Evolutionary conservation across 2,797 vertebrate species (phyloP).

Genomic region (Phyllotis vaccarum): DNA sequence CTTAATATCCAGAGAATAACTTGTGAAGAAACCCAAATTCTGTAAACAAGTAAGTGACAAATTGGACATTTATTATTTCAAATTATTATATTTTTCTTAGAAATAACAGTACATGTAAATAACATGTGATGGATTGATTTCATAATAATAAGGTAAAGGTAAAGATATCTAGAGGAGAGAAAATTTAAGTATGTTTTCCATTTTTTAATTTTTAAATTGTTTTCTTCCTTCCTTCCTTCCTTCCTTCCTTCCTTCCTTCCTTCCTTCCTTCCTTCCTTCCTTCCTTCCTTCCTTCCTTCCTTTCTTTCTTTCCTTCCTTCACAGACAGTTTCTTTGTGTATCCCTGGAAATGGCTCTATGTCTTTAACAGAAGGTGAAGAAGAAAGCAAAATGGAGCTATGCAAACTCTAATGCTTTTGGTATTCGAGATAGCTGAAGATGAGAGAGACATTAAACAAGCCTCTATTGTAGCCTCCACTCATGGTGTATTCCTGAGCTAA

Average conservation of each 20-base stretch:
- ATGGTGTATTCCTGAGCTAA: not conserved
- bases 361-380: not conserved
- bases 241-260: no score
- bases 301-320: no score
- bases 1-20: not conserved
- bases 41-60: constrained; percentile 36
- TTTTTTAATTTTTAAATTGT: not conserved
- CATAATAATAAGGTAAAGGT: constrained; percentile 27
- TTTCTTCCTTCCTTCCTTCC: no score
- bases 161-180: not conserved
- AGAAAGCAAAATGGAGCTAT: not conserved
- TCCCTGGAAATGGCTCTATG: not conserved
- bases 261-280: no score
- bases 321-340: not conserved
- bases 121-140: not conserved
- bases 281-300: no score
- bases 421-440: not conserved
- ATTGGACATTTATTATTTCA: not conserved
- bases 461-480: not conserved
- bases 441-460: not conserved
- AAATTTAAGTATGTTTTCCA: not conserved
- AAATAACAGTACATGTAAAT: not conserved
- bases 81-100: constrained; percentile 27
- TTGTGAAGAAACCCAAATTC: not conserved
- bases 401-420: not conserved